Conservation (phyloP, 1,140 invertebrate species). For the Nylanderia fulva region DNA sequence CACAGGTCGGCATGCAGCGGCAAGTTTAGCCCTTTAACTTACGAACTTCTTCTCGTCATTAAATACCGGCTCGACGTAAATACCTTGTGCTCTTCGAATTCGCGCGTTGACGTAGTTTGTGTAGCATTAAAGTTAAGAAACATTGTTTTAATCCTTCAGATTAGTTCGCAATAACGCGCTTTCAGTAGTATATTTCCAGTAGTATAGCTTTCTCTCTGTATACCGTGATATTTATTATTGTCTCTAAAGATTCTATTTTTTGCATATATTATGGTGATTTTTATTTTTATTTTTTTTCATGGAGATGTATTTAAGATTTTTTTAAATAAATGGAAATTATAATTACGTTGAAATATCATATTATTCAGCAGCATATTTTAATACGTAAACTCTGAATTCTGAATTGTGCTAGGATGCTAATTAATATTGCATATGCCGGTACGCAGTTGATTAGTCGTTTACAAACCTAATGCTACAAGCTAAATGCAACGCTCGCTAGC, state of each 20-base stretch:
- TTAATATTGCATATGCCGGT: neutral
- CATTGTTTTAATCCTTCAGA: neutral
- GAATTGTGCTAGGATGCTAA: neutral
- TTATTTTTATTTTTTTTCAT: neutral
- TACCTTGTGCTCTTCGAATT: conserved; percentile 27
- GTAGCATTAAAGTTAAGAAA: conserved; percentile 14
- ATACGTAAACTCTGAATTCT: neutral
- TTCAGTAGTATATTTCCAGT: too few species aligned
- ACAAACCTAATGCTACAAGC: conserved; percentile 11
- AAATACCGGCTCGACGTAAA: conserved; percentile 42
- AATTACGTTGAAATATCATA: neutral
- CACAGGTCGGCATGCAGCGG: conserved; percentile 38
- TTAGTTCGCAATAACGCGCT: neutral
- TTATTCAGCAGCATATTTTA: neutral
- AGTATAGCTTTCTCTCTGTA: too few species aligned
- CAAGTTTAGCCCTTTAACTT: conserved; percentile 54
- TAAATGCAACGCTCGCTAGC: conserved; percentile 12
- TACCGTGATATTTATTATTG: neutral
- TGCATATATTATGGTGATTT: neutral
- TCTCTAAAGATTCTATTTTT: neutral
- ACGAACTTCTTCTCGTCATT: conserved; percentile 42
- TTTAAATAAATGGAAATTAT: neutral
- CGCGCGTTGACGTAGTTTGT: conserved; percentile 1
- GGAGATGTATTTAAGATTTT: neutral
- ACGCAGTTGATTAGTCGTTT: neutral